Evolutionary conservation across 2,797 vertebrate genomes (phyloP), one percentile per base, ranked within the genome.

Genomic region (Triplophysa yarkandensis): DNA sequence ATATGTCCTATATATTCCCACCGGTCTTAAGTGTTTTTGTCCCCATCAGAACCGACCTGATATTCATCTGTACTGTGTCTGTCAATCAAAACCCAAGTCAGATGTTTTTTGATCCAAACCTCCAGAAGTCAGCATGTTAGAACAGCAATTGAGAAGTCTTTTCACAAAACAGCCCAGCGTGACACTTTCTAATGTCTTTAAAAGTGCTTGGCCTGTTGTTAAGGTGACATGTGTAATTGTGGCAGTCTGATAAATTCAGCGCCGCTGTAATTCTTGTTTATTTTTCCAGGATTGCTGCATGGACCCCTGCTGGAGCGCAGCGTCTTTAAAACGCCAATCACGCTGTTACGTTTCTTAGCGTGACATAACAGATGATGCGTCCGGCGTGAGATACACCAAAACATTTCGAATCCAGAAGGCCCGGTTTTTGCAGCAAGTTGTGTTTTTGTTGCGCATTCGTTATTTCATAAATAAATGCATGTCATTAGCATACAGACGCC

Each of bases 391-490:
- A 11, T 23, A 34, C 11, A 21, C 5, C 25, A 64, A 11, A 1
- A 3, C 13, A 11, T 13, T 54, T 4, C 16, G 50, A 54, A 23
- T 54, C n/a, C 32, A 68, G 7, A n/a, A 28, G 6, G 39, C 46
- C 0, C 13, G 44, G 36, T n/a, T 21, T 19, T 10, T 30, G 5
- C 63, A 71, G 34, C 52, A 55, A 44, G 50, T 27, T 69, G 21
- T 16, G 50, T 11, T 61, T 71, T 70, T 36, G 60, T 13, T 52
- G 70, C 32, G 0, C 0, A 34, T 63, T 71, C 13, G 66, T 27
- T 23, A 16, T 46, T 61, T 28, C 50, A 44, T 72, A 80, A 72
- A 75, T 68, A 63, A 71, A 48, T 39, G 46, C 10, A n/a, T 4
- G 62, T 63, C n/a, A 68, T 80, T 72, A 61, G 52, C 61, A 70